Base-by-base conservation (phyloP, 2,113 vertebrate species). In the Tenrec ecaudatus region DNA sequence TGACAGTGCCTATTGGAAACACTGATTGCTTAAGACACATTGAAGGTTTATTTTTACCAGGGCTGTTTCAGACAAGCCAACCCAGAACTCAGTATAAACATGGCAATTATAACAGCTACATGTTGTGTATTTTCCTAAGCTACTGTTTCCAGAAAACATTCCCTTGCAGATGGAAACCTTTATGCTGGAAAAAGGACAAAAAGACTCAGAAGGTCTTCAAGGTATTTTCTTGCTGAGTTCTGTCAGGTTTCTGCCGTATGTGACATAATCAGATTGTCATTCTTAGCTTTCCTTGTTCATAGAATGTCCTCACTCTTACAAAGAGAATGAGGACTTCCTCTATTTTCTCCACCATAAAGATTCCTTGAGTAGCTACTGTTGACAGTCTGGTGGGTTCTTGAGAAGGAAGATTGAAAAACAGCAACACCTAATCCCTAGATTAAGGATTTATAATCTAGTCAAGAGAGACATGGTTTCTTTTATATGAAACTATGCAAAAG, bases 101-200 rank as follows among this genome's bases (percentile, higher is more conserved):
- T 38, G 47, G 83, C 90, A 93, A 76, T 95, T 96, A 89, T 88
- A 90, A 85, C 58, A 94, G 90, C 47, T 96, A 57, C 78, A 88
- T 87, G 57, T 93, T 96, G 88, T 95, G 81, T 95, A 90, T 96
- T 97, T 96, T 95, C 86, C 89, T 96, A 95, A 93, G 94, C 96
- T 93, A 92, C 95, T 94, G 87, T 94, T 94, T 96, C 91, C 90
- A 89, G 91, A 92, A 95, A 93, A 82, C 58, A 85, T 96, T 92
- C n/a, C 64, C 43, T 94, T 86, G 20, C 92, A 95, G 43, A 94
- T 96, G 95, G 96, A 96, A 97, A 92, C 84, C 62, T 96, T 92
- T 94, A 92, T 95, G 62, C 73, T 85, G 40, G 71, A 84, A 92
- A 96, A 31, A 68, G 62, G 62, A 62, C 81, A 95, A 68, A 68